These are phyloP conservation scores for Larimichthys crocea DNA, from an alignment of 2,113 vertebrate species.

Conservation along the genomic window DNA sequence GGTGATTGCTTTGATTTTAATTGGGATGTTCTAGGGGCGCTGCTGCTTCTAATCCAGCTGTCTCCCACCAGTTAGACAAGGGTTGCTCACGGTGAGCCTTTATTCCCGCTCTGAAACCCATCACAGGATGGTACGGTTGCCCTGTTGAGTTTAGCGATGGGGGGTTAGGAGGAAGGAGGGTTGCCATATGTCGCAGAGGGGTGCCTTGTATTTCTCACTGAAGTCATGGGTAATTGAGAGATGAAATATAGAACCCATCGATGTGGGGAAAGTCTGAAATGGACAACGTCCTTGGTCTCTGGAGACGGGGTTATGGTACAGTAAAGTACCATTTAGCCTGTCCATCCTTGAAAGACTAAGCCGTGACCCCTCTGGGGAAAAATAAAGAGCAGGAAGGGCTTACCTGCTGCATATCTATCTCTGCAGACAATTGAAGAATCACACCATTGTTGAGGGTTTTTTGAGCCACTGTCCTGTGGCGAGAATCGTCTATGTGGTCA, in stretches of 20 bases:
- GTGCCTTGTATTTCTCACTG: constrained; percentile 32
- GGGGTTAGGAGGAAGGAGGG: constrained; percentile 12
- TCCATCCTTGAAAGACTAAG: constrained; percentile 75
- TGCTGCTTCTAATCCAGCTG: constrained; percentile 74
- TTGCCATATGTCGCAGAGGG: constrained; percentile 51
- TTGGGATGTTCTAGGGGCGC: constrained; percentile 75
- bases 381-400: constrained; percentile 52
- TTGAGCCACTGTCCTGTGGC: background rate
- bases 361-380: constrained; percentile 52
- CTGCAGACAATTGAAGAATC: constrained; percentile 42
- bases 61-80: constrained; percentile 73
- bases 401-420: constrained; percentile 47
- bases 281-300: constrained; percentile 42
- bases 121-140: constrained; percentile 37
- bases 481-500: background rate
- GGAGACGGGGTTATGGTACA: constrained; percentile 57
- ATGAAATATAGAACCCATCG: constrained; percentile 65
- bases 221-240: constrained; percentile 69
- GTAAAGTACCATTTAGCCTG: constrained; percentile 69
- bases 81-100: constrained; percentile 61
- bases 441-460: background rate
- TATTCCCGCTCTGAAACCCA: constrained; percentile 57
- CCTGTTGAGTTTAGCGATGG: constrained; percentile 51
- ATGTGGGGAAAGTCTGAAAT: constrained; percentile 54
- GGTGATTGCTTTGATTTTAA: constrained; percentile 83